Conservation (phyloP, 2,888 invertebrate genomes). For the Nasonovia ribisnigri region DNA sequence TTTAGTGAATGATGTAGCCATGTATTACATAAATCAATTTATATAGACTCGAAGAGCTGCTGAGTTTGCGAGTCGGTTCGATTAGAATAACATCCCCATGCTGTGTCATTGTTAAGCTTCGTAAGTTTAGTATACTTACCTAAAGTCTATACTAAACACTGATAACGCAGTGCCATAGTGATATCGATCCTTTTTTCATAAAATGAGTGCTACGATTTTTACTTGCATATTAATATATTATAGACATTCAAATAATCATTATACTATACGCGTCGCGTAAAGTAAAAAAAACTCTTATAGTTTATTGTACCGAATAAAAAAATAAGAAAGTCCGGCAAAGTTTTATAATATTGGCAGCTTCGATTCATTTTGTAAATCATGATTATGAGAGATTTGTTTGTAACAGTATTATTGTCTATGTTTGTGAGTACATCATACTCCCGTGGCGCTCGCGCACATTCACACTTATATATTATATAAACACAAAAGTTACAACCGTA, state of each 20-base stretch:
- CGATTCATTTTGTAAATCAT: not conserved
- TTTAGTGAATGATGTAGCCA: not conserved
- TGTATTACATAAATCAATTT: not conserved
- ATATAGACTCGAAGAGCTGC: not conserved
- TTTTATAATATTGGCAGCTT: not conserved
- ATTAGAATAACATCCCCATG: not conserved
- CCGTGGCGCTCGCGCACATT: not conserved
- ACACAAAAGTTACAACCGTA: constrained; percentile 29
- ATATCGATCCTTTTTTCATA: not conserved
- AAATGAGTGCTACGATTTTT: not conserved
- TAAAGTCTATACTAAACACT: not conserved
- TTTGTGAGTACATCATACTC: not conserved
- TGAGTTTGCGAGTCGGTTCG: not conserved
- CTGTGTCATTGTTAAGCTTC: not conserved
- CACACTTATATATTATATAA: not conserved
- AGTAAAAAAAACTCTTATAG: not conserved
- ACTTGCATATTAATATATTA: not conserved
- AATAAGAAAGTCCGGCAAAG: not conserved
- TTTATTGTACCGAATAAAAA: not conserved
- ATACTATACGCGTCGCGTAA: not conserved
- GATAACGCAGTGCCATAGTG: not conserved
- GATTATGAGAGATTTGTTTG: not conserved
- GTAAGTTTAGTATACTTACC: not conserved
- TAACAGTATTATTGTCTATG: constrained; percentile 28
- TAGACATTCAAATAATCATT: not conserved